These are phyloP conservation scores for Acanthosepion lycidas DNA, from an alignment of 2,888 invertebrate species.

Conservation along the genomic window DNA sequence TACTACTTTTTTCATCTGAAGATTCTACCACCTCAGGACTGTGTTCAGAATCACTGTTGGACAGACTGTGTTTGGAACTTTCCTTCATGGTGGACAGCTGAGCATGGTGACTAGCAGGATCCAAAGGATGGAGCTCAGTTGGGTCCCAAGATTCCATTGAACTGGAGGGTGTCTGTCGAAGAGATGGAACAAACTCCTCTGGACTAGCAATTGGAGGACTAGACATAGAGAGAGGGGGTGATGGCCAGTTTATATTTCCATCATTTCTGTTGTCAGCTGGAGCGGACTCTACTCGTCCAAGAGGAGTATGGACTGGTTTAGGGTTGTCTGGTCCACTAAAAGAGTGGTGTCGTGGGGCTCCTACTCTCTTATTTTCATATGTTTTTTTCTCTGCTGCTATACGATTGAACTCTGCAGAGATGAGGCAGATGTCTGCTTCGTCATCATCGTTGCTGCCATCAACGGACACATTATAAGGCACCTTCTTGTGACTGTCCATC, in stretches of 20 bases:
- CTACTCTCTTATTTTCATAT: background rate
- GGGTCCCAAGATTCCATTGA: conserved; percentile 46
- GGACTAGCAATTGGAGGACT: conserved; percentile 56
- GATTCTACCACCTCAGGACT: conserved; percentile 43
- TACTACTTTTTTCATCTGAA: conserved; percentile 46
- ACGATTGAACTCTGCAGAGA: conserved; percentile 45
- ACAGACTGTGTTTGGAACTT: conserved; percentile 39
- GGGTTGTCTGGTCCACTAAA: conserved; percentile 43
- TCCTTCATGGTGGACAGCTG: conserved; percentile 41
- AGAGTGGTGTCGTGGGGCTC: conserved; percentile 38
- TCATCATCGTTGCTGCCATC: conserved; percentile 45
- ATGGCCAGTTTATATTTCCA: conserved; percentile 46
- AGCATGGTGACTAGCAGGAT: background rate
- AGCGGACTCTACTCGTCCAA: conserved; percentile 46
- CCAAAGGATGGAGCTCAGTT: conserved; percentile 36
- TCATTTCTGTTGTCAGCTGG: conserved; percentile 42
- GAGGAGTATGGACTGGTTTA: conserved; percentile 43
- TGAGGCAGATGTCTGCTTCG: conserved; percentile 41
- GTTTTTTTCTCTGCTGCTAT: conserved; percentile 45
- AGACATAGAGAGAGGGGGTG: conserved; percentile 48
- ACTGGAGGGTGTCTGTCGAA: conserved; percentile 43
- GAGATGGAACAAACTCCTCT: conserved; percentile 53
- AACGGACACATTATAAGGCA: conserved; percentile 42
- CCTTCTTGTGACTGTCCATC: conserved; percentile 49
- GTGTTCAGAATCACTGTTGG: conserved; percentile 44